These are phyloP conservation scores for Monochamus saltuarius DNA, from an alignment of 1,140 invertebrate genomes.

Conservation along the genomic window DNA sequence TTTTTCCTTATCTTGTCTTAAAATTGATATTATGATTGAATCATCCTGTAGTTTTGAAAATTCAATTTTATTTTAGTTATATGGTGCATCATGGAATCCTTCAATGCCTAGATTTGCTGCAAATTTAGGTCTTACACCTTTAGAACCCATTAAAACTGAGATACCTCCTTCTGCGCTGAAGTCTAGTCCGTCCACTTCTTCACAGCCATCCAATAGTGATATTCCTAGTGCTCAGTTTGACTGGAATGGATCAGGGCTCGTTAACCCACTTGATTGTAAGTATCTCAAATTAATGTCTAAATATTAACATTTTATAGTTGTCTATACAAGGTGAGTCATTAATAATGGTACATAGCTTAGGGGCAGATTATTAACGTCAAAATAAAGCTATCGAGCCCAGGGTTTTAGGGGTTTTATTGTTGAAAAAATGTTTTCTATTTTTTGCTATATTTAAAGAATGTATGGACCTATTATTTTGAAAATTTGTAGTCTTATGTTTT, in stretches of 20 bases:
- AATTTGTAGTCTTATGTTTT: too few relatives aligned
- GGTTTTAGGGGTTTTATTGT: too few relatives aligned
- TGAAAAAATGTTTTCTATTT: too few relatives aligned
- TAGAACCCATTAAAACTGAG: conserved; percentile 70
- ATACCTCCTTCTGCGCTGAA: conserved; percentile 41
- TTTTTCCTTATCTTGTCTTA: too few relatives aligned
- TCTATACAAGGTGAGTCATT: neutral
- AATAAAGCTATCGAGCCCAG: too few relatives aligned
- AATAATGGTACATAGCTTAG: too few relatives aligned
- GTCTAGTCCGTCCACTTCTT: conserved; percentile 39
- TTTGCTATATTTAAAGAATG: too few relatives aligned
- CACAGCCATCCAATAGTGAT: conserved; percentile 38
- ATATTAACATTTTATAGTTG: neutral
- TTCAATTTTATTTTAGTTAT: too few relatives aligned
- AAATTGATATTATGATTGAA: too few relatives aligned
- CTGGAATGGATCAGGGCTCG: conserved; percentile 65
- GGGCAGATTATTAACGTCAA: too few relatives aligned
- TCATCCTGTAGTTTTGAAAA: too few relatives aligned
- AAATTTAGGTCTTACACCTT: conserved; percentile 70
- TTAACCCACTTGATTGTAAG: conserved; percentile 68
- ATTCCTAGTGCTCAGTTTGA: conserved; percentile 66
- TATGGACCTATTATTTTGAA: too few relatives aligned
- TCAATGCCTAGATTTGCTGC: conserved; percentile 77
- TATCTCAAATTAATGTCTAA: conserved; percentile 32
- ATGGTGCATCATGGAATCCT: conserved; percentile 75